Conservation (phyloP, 2,113 vertebrate species). For the Entomyzon cyanotis region DNA sequence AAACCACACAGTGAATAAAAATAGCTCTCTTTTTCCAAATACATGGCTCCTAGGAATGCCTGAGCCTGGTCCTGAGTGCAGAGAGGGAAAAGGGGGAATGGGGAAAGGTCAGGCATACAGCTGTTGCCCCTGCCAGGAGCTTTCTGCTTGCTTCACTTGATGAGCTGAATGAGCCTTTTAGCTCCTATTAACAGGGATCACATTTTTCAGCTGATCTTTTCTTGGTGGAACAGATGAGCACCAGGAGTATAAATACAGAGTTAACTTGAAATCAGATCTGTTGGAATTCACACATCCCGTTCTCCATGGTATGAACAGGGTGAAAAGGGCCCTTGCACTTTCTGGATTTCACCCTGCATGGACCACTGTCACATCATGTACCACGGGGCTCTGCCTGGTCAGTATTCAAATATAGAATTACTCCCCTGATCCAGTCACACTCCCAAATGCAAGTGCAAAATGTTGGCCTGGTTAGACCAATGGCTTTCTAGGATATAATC, state of each 20-base stretch:
- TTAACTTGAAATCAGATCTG: constrained; percentile 50
- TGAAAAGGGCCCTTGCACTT: background rate
- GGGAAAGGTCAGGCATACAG: constrained; percentile 34
- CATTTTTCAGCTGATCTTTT: constrained; percentile 23
- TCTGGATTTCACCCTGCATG: background rate
- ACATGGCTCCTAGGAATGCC: background rate
- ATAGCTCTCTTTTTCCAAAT: constrained; percentile 14
- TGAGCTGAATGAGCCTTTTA: constrained; percentile 12
- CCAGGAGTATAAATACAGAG: constrained; percentile 4
- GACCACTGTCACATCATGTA: background rate
- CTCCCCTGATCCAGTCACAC: background rate
- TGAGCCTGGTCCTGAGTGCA: background rate
- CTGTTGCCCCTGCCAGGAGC: constrained; percentile 5
- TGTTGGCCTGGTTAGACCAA: background rate
- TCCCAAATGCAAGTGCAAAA: background rate
- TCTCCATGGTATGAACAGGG: background rate
- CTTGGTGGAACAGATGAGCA: constrained; percentile 38
- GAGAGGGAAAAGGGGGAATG: background rate
- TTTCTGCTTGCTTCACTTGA: background rate
- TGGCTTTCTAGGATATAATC: background rate
- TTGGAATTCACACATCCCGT: constrained; percentile 50
- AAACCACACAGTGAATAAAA: constrained; percentile 37
- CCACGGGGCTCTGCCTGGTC: background rate
- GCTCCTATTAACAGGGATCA: background rate
- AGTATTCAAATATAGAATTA: background rate